These are phyloP conservation scores for Tauraco hartlaubi DNA, from an alignment of 2,797 vertebrate species.

Conservation along the genomic window DNA sequence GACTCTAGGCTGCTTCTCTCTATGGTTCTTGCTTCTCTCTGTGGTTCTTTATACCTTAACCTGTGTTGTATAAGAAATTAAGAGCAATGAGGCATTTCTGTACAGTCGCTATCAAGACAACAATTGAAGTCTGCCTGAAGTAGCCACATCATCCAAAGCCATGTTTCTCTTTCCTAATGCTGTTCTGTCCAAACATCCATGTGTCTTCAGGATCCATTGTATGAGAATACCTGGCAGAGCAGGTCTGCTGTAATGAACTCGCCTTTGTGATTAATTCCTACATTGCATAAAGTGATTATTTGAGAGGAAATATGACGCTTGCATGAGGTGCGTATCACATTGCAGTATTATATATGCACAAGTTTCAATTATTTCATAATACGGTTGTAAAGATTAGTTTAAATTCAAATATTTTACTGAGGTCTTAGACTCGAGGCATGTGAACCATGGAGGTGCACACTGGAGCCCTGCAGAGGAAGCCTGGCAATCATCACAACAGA, in stretches of 20 bases:
- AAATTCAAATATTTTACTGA: neutral
- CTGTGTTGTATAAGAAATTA: neutral
- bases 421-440: neutral
- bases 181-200: neutral
- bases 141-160: neutral
- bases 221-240: neutral
- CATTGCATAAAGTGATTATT: neutral
- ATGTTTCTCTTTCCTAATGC: neutral
- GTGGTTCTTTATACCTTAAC: neutral
- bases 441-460: neutral
- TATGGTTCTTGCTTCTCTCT: neutral
- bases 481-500: neutral
- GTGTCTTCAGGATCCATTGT: neutral
- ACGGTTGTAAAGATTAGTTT: neutral
- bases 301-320: neutral
- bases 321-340: neutral
- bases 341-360: neutral
- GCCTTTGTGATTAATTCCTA: neutral
- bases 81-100: neutral
- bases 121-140: neutral
- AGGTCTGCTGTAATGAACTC: neutral
- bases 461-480: neutral
- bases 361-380: neutral
- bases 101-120: neutral
- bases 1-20: neutral